Base-by-base conservation (phyloP, 35 echinoderm and acorn worm species). In the Lytechinus pictus region DNA sequence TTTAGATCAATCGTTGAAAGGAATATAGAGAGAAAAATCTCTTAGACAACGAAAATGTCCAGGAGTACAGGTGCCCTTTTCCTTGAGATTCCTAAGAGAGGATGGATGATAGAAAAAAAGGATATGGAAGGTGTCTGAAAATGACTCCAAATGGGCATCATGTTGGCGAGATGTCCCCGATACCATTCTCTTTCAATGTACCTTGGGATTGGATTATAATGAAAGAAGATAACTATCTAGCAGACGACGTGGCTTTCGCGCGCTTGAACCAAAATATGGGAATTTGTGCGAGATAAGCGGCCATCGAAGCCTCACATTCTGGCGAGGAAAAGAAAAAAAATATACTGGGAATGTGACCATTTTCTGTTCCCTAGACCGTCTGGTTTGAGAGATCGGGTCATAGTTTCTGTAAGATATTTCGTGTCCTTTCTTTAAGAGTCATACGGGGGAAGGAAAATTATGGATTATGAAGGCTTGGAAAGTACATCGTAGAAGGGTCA, bases 101-200 rank as follows among this genome's bases (percentile, higher is more conserved):
- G 88, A 9, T 33, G 52, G 52, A 44, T 90, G 52, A 54, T 52
- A 90, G 88, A 33, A 90, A 89, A n/a, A 90, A 33, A 19, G 29
- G 29, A 90, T 28, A 90, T 52, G 52, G 52, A 90, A 90, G 52
- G 88, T 90, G 88, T 52, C 88, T 90, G 16, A 44, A 90, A 90
- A 90, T 90, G 88, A 90, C 88, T 90, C 52, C 88, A 90, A 90
- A 52, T 90, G 88, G 88, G 88, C 88, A 90, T 90, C 88, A 90
- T 90, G 52, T 54, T 52, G 29, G 88, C 19, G 88, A 90, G 88
- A 90, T 90, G 28, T 90, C 88, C 33, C 88, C 88, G 88, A 90
- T 90, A 90, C 88, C 29, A 54, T 90, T 44, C 88, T 90, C 88
- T 52, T 90, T 54, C 14, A 6, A 29, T 90, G 16, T 90, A 52